Base-by-base conservation (phyloP, 2,888 invertebrate genomes). In the Plebejus anna region DNA sequence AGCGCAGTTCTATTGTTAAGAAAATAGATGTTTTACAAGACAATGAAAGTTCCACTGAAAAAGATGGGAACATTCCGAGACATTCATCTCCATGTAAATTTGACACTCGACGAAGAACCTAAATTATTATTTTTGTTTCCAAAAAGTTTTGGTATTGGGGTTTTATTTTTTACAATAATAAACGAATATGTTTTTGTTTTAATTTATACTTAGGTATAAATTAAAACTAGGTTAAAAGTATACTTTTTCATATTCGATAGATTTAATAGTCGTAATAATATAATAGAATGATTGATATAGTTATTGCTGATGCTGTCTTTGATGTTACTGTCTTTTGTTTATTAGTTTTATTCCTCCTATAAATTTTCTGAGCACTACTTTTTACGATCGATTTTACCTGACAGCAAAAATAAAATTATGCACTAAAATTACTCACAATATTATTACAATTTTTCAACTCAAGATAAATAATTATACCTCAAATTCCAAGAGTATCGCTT, bases 21-120 rank as follows among this genome's bases (percentile, higher is more conserved):
- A 32, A 73, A 73, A 73, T 32, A 73, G 73, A 55, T 16, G 73
- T 51, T 73, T 73, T 16, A 73, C 66, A 51, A 73, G 72, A 72
- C 51, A 72, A 72, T 51, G 72, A 51, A n/a, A 47, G 36, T 22
- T 72, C 13, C 28, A 47, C 71, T 71, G 22, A 66, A 66, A 61
- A 28, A 66, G 32, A 66, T 66, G 32, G 66, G 32, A 66, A 66
- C 32, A 66, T 66, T 66, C 66, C 32, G 13, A 36, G 16, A 66
- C 66, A 36, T 66, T 66, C 32, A 66, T 66, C 32, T 66, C 36
- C 66, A 66, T 66, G 66, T 66, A 32, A 66, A 66, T 13, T 66
- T 66, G 32, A 66, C 11, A 66, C 66, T 66, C 36, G 36, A 2
- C 66, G 36, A 16, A 32, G 36, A 36, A 66, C 13, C 16, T 32